Conservation (phyloP, 2,113 vertebrate species). For the rabbit (Oryctolagus cuniculus) region mOryCun1.1 NC_091432.1:121511501-121512000, state of each 20-base stretch:
- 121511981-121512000: background rate
- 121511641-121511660: background rate
- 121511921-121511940: background rate
- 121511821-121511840: fast-evolving
- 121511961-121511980: slow-evolving; percentile 39
- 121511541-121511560: background rate
- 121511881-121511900: background rate
- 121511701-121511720: background rate
- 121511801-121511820: background rate
- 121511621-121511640: background rate
- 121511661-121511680: background rate
- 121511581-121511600: background rate
- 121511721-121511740: background rate
- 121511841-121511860: background rate
- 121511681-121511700: background rate
- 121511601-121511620: background rate
- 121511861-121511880: background rate
- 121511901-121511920: slow-evolving; percentile 8
- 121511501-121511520: background rate
- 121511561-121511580: background rate
- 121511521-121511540: background rate
- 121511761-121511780: background rate
- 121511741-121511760: background rate
- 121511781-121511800: no score
- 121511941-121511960: background rate